phyloP scores from a whole-genome alignment of 2,888 invertebrate genomes.

The Thymelicus lineola region DNA sequence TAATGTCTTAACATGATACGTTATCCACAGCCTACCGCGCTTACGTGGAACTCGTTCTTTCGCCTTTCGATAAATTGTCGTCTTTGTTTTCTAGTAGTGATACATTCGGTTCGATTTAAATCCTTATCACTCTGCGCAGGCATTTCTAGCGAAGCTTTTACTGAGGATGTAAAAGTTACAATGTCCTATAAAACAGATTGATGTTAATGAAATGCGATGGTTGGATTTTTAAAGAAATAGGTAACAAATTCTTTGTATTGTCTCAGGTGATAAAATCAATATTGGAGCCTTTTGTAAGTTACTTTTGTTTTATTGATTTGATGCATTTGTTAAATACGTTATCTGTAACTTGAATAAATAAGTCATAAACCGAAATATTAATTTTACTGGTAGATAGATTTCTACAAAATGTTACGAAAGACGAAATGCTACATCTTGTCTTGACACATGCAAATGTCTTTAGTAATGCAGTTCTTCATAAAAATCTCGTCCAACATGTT shows the following conservation, averaged over 20 bases:
- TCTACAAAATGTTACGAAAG: background rate
- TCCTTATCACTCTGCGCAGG: slow-evolving; percentile 46
- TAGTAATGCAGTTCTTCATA: slow-evolving; percentile 2
- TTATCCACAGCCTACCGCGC: slow-evolving; percentile 64
- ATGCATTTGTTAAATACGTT: background rate
- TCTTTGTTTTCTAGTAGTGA: slow-evolving; percentile 38
- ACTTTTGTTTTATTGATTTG: background rate
- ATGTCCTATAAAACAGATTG: slow-evolving; percentile 5
- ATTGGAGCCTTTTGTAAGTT: background rate
- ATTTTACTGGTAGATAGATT: background rate
- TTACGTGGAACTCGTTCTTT: slow-evolving; percentile 59
- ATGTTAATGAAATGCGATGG: background rate
- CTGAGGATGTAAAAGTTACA: slow-evolving; percentile 27
- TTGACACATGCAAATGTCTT: background rate
- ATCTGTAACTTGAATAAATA: background rate
- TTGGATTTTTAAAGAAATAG: background rate
- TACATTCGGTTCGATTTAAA: slow-evolving; percentile 36
- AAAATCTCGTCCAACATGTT: background rate
- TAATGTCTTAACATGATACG: slow-evolving; percentile 78
- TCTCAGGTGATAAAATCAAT: background rate
- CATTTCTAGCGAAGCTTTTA: slow-evolving; percentile 37
- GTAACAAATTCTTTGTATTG: slow-evolving; percentile 5
- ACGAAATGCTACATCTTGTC: background rate
- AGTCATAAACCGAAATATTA: background rate
- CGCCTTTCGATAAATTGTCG: slow-evolving; percentile 35